phyloP scores from a whole-genome alignment of 2,113 vertebrate species.

The Nycticorax nycticorax region DNA sequence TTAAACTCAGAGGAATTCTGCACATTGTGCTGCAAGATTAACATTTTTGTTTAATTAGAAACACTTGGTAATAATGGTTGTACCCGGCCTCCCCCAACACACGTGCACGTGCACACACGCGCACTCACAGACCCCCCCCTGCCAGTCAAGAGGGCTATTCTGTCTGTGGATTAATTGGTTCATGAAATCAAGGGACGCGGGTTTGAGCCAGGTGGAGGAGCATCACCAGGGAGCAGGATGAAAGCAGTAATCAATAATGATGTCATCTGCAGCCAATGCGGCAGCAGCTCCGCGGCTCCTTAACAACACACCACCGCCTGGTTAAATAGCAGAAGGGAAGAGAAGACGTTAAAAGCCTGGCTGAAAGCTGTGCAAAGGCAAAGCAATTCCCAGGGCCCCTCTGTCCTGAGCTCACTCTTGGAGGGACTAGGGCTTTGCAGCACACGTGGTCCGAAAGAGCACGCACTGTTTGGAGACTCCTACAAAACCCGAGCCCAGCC shows the following conservation, averaged over 20 bases:
- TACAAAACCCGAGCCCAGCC: neutral
- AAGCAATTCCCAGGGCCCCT: neutral
- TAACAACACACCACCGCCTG: neutral
- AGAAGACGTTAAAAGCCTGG: neutral
- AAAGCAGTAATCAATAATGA: neutral
- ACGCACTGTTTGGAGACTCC: neutral
- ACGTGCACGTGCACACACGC: neutral
- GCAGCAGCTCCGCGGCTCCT: neutral
- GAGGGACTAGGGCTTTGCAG: neutral
- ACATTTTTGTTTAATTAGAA: slow-evolving; percentile 78
- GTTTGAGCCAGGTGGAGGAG: slow-evolving; percentile 25
- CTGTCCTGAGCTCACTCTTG: neutral
- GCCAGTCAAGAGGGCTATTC: neutral
- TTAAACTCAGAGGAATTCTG: slow-evolving; percentile 77
- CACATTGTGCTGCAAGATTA: slow-evolving; percentile 63
- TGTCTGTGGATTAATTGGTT: neutral
- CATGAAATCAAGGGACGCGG: neutral
- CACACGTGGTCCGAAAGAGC: neutral
- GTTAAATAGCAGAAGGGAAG: neutral
- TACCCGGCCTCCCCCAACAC: neutral
- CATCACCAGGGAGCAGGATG: neutral
- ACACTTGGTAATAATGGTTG: neutral
- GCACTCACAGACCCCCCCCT: rapidly evolving
- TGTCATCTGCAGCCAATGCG: slow-evolving; percentile 55
- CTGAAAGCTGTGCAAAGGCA: neutral